Percentiles rank a stretch among this genome's conserved stretches.
These are phyloP conservation scores for Hydractinia symbiolongicarpus DNA, from an alignment of 30 jellyfish, hydroid and myxozoan species.

Conservation along the genomic window DNA sequence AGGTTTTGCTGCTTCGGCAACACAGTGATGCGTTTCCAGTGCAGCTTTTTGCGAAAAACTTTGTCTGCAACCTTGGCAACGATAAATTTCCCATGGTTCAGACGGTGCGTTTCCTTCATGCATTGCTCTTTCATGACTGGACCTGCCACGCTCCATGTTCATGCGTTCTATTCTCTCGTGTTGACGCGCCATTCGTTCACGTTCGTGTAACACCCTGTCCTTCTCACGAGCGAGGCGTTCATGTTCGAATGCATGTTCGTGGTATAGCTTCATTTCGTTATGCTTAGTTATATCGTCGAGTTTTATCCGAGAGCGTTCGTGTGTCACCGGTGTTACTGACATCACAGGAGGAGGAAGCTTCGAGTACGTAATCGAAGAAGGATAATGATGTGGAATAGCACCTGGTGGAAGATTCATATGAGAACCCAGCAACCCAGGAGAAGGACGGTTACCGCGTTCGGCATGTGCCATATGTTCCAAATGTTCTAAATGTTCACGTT, in stretches of 20 bases:
- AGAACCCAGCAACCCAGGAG: constrained; percentile 15
- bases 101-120: neutral
- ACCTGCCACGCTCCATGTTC: constrained; percentile 2
- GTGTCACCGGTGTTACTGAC: constrained; percentile 29
- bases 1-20: constrained; percentile 43
- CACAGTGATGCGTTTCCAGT: constrained; percentile 73
- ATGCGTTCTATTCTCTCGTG: constrained; percentile 5
- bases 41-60: constrained; percentile 53
- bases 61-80: constrained; percentile 69
- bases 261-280: constrained; percentile 1
- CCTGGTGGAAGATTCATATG: constrained; percentile 11
- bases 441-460: constrained; percentile 14
- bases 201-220: constrained; percentile 49
- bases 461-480: constrained; percentile 5
- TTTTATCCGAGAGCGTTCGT: constrained; percentile 7
- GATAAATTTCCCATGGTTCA: constrained; percentile 64
- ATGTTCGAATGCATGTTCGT: neutral
- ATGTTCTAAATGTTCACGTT: constrained; percentile 2
- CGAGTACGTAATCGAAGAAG: neutral
- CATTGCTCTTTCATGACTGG: neutral
- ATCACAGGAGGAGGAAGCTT: constrained; percentile 33
- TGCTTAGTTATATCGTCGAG: constrained; percentile 7
- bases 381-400: constrained; percentile 22
- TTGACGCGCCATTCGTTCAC: constrained; percentile 15
- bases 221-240: neutral